Evolutionary conservation across 2,888 invertebrate species (phyloP), one percentile per base, ranked within the genome.

Genomic region (Meghimatium bilineatum): DNA sequence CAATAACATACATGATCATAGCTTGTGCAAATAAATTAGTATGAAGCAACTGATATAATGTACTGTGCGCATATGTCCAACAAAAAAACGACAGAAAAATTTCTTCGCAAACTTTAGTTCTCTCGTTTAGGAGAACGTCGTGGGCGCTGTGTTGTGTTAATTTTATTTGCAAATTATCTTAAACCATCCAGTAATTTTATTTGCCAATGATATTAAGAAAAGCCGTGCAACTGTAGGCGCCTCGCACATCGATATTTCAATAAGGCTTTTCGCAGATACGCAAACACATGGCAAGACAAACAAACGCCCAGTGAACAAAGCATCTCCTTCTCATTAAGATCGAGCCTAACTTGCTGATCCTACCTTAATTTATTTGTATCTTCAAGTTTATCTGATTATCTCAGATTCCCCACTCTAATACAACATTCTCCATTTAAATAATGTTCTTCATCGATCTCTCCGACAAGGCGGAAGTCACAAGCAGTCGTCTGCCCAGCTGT

Each of bases 81-180:
- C 52, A 32, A 52, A n/a, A 52, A 6, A 12, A n/a, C 17, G n/a
- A 72, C 34, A 32, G 34, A 56, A 38, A 77, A 63, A 77, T n/a
- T n/a, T 52, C 60, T 60, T 44, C 26, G 20, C 63, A 63, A 77
- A 77, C 77, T 34, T n/a, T 60, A 77, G 23, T 29, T 32, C 63
- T 63, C n/a, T 63, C 63, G 63, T 77, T 60, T 60, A 60, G 23
- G 52, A 74, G 34, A 32, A 49, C 52, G 29, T 52, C 20, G 32
- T 52, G 52, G 74, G 32, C 49, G 74, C 74, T 74, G 74, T 63
- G 60, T 67, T 78, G 78, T 67, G 63, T 78, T 78, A 78, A 78
- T 78, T 78, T 78, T 78, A 78, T 78, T 78, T 78, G 78, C 78
- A 78, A 78, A 78, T 78, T 78, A 78, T 78, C 78, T 78, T 78